These are phyloP conservation scores for Phyllostomus hastatus DNA, from an alignment of 2,113 vertebrate genomes.

Conservation along the genomic window DNA sequence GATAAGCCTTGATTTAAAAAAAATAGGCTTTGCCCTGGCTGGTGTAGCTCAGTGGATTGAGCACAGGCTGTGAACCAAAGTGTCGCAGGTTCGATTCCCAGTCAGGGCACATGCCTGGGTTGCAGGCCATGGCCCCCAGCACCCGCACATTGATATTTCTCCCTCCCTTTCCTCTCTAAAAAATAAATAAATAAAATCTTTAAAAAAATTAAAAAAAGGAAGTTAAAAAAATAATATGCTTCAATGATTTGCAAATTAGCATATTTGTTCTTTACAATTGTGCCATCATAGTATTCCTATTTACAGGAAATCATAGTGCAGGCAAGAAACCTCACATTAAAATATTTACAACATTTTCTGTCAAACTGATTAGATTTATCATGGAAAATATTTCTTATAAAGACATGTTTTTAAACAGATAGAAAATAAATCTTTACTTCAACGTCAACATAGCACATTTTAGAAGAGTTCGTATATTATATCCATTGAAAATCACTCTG, in stretches of 20 bases:
- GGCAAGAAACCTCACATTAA: background rate
- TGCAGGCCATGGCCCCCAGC: too few relatives aligned
- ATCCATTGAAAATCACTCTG: background rate
- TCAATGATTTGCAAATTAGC: background rate
- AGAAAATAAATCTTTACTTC: background rate
- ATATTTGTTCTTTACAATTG: background rate
- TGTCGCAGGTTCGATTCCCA: too few relatives aligned
- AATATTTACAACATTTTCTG: background rate
- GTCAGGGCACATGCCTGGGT: too few relatives aligned
- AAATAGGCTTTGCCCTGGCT: background rate
- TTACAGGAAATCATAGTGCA: background rate
- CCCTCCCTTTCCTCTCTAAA: too few relatives aligned
- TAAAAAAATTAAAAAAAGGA: background rate
- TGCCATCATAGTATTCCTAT: slow-evolving; percentile 6
- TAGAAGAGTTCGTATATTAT: background rate
- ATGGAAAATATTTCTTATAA: slow-evolving; percentile 34
- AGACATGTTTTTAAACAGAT: slow-evolving; percentile 22
- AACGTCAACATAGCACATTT: background rate
- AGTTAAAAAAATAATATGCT: background rate
- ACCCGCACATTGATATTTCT: too few relatives aligned
- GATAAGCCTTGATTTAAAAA: background rate
- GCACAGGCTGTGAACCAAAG: too few relatives aligned
- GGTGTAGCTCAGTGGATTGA: too few relatives aligned
- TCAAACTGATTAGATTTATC: background rate
- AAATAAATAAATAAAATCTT: too few relatives aligned